Evolutionary conservation across 2,888 invertebrate genomes (phyloP).

Genomic region (Cactoblastis cactorum): DNA sequence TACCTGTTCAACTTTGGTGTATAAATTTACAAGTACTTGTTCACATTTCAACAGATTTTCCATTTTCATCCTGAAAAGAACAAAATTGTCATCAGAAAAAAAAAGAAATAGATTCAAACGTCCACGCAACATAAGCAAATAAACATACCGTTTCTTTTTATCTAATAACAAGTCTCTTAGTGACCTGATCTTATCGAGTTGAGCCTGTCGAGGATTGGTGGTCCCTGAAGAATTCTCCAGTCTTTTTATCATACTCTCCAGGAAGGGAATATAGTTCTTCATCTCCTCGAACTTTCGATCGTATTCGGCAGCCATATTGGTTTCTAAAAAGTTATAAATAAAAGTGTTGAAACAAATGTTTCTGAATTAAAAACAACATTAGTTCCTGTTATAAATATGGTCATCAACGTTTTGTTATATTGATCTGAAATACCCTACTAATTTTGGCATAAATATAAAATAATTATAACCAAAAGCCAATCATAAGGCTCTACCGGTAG

Average conservation of each 20-base stretch:
- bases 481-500: no score
- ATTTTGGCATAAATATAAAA: no score
- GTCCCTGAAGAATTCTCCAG: constrained; percentile 72
- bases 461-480: no score
- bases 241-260: constrained; percentile 83
- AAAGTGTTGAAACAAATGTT: no score
- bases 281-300: constrained; percentile 82
- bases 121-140: background rate
- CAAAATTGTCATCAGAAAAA: background rate
- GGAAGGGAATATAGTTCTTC: constrained; percentile 85
- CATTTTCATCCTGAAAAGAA: constrained; percentile 81
- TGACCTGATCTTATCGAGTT: constrained; percentile 82
- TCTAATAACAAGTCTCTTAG: constrained; percentile 81
- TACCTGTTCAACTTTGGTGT: constrained; percentile 83
- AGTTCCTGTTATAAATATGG: no score
- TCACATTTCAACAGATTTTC: constrained; percentile 84
- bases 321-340: constrained; percentile 50
- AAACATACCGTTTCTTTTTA: constrained; percentile 79
- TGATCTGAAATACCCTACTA: no score
- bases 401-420: no score
- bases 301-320: constrained; percentile 72
- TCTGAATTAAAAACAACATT: no score
- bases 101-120: no score
- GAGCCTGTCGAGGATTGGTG: constrained; percentile 75
- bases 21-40: constrained; percentile 82